A percentile compares a stretch with the other conserved stretches of the same genome.
Conservation (phyloP, 1,140 invertebrate genomes). For the Scaptomyza graminum region DNA sequence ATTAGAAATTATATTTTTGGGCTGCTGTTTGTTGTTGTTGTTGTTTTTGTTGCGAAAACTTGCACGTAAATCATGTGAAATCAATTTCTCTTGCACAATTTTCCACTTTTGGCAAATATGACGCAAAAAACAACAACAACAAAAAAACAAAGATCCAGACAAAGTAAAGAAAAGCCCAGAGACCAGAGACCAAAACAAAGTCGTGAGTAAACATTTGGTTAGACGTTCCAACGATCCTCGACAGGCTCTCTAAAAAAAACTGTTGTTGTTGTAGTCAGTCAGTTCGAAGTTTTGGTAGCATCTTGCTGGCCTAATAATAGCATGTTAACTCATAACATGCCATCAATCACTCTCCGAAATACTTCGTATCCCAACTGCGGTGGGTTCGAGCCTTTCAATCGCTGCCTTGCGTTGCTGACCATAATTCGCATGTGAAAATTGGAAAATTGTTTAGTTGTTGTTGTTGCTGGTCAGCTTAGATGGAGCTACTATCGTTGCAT, state of each 20-base stretch:
- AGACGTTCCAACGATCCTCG: slow-evolving; percentile 35
- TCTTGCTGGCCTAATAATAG: slow-evolving; percentile 74
- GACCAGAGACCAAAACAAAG: slow-evolving; percentile 42
- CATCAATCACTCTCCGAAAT: slow-evolving; percentile 69
- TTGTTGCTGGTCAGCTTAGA: slow-evolving; percentile 26
- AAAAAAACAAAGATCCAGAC: slow-evolving; percentile 37
- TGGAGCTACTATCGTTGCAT: slow-evolving; percentile 54
- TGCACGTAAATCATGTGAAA: slow-evolving; percentile 80
- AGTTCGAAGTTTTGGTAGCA: slow-evolving; percentile 63
- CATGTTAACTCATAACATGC: slow-evolving; percentile 81
- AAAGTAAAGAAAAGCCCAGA: slow-evolving; percentile 33
- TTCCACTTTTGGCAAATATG: slow-evolving; percentile 79
- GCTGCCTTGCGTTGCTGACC: slow-evolving; percentile 15
- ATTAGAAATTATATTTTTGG: slow-evolving; percentile 60
- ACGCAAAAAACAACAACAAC: slow-evolving; percentile 53
- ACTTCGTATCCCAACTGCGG: slow-evolving; percentile 47
- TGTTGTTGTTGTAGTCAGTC: slow-evolving; percentile 19
- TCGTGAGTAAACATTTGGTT: slow-evolving; percentile 77
- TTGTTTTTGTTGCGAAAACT: slow-evolving; percentile 48
- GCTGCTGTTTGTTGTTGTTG: slow-evolving; percentile 25
- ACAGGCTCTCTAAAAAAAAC: slow-evolving; percentile 16
- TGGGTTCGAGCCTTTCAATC: slow-evolving; percentile 36
- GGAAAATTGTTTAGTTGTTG: slow-evolving; percentile 59
- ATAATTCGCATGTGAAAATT: slow-evolving; percentile 81
- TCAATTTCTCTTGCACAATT: slow-evolving; percentile 78